Conservation (phyloP, 2,888 invertebrate genomes). For the Microctonus aethiopoides region DNA sequence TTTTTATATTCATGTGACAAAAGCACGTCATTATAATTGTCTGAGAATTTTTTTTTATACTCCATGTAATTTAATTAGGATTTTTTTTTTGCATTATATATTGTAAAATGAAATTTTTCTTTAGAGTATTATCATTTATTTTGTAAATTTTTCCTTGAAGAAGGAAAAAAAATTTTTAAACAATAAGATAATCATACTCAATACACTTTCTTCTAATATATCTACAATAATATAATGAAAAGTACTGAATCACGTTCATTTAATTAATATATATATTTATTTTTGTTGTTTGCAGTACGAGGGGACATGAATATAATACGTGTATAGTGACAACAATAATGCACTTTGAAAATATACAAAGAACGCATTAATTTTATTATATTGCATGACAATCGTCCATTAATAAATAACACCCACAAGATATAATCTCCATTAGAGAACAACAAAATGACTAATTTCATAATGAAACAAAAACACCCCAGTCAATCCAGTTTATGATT, state of each 20-base stretch:
- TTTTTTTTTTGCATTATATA: no score
- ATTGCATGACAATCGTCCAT: not conserved
- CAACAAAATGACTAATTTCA: not conserved
- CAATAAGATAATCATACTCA: no score
- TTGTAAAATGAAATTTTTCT: no score
- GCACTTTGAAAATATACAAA: not conserved
- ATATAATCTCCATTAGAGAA: not conserved
- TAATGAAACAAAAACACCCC: not conserved
- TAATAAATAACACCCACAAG: not conserved
- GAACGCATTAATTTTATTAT: not conserved
- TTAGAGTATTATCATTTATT: not conserved
- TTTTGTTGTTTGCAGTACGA: not conserved
- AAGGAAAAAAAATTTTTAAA: no score
- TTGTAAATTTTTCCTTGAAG: no score
- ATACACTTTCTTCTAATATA: no score
- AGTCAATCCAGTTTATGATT: not conserved
- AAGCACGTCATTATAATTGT: not conserved
- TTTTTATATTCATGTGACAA: constrained; percentile 6
- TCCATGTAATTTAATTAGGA: no score
- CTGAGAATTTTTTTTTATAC: not conserved
- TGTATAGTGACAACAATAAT: not conserved
- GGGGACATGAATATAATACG: not conserved
- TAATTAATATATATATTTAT: no score
- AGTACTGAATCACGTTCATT: no score
- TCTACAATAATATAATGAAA: no score